These are phyloP conservation scores for Lysiphlebus fabarum DNA, from an alignment of 1,140 invertebrate genomes.

Conservation along the genomic window DNA sequence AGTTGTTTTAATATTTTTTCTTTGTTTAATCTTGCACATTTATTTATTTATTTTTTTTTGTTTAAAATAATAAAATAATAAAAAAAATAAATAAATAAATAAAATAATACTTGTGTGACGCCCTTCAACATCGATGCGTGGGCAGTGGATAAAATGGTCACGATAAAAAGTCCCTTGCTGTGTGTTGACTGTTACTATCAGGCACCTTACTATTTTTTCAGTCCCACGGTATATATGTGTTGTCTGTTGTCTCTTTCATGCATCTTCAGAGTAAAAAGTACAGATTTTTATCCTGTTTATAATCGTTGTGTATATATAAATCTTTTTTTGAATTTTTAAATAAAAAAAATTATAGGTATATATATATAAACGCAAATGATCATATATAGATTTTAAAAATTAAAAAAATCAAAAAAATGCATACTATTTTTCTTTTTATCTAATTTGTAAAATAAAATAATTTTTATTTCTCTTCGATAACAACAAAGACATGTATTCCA, in stretches of 20 bases:
- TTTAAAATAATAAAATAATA: no score
- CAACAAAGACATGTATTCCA: no score
- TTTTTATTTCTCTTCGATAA: no score
- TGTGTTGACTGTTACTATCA: not conserved
- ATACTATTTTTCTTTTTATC: no score
- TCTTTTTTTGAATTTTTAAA: no score
- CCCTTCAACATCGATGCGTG: conserved; percentile 17
- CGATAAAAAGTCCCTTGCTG: conserved; percentile 13
- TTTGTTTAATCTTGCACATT: conserved; percentile 5
- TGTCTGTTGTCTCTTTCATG: not conserved
- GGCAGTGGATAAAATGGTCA: conserved; percentile 17
- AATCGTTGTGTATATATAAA: no score
- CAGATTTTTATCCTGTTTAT: not conserved
- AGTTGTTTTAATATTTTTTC: not conserved
- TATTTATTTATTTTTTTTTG: conserved; percentile 1
- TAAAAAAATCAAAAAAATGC: no score
- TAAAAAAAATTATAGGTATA: not conserved
- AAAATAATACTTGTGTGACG: conserved; percentile 11
- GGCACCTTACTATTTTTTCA: conserved; percentile 2
- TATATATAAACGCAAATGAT: no score
- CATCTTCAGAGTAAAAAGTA: not conserved
- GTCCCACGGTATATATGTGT: conserved; percentile 9
- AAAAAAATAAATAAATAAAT: not conserved
- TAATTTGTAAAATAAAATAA: no score
- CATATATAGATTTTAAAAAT: no score